Evolutionary conservation across 2,888 invertebrate species (phyloP), one percentile per base, ranked within the genome.

Genomic region (Tubulanus polymorphus): DNA sequence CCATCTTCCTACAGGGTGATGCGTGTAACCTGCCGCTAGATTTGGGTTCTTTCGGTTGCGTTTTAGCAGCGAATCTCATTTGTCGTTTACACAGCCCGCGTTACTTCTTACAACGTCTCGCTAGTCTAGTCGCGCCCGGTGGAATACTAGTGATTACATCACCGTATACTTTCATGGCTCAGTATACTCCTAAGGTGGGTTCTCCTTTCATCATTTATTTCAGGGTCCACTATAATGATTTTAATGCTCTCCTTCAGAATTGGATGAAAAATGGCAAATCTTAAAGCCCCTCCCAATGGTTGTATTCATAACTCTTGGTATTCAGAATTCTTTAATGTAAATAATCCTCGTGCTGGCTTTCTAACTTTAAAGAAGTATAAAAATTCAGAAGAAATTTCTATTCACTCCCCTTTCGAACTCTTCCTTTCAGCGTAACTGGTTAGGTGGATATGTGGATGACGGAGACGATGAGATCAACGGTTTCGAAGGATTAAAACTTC

Each of bases 101-200:
- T 29, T 54, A 66, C 26, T 78, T 78, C 63, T 63, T 78, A 15
- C 56, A 66, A 27, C 53, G 72, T 35, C 56, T 74, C 8, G 56
- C 68, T 6, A 62, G 59, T 20, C 61, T 78, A 10, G 67, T 76
- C 10, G 70, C 70, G n/a, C 63, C 70, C 18, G 68, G 67, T 35
- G 76, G 76, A 28, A 65, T 76, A 48, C 59, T 77, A 8, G 73
- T 78, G 3, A 71, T 78, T 48, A 73, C 77, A 3, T 73, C 75
- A 18, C 76, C 78, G 20, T 78, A 76, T 55, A 75, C 76, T 3
- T 76, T 75, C 71, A 56, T 73, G 28, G 49, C 59, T 51, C 69
- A 76, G 46, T 76, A 69, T 59, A 73, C 77, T 25, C 69, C 73
- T 29, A 74, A 70, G 67, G 77, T 78, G 57, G 41, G 62, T 50